Percentiles rank a stretch among this genome's conserved stretches.
These are phyloP conservation scores for Ceyx cyanopectus DNA, from an alignment of 2,113 vertebrate species.

Conservation along the genomic window DNA sequence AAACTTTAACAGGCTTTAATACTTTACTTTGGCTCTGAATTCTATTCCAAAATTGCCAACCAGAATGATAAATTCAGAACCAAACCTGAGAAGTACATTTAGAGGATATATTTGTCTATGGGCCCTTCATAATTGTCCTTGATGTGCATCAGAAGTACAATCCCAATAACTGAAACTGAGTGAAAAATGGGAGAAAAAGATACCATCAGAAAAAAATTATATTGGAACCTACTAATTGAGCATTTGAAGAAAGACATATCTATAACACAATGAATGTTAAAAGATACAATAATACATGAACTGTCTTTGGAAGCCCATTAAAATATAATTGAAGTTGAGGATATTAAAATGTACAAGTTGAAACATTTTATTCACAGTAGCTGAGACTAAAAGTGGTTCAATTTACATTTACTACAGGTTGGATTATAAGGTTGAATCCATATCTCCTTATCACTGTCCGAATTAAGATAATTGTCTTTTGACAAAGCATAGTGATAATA, in stretches of 20 bases:
- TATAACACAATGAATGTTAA: background rate
- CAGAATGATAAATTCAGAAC: background rate
- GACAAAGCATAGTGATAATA: background rate
- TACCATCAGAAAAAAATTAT: background rate
- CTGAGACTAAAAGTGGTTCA: background rate
- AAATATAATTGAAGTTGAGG: background rate
- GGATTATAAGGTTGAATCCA: background rate
- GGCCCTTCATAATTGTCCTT: background rate
- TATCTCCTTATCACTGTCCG: background rate
- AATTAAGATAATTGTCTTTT: background rate
- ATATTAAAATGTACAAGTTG: background rate
- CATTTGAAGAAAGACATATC: background rate
- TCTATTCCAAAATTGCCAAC: background rate
- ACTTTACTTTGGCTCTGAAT: background rate
- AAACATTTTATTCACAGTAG: background rate
- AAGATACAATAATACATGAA: background rate
- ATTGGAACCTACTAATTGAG: background rate
- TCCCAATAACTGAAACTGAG: background rate
- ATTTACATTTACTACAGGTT: background rate
- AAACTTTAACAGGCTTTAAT: background rate
- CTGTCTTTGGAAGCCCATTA: background rate
- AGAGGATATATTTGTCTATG: background rate
- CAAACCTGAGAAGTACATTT: background rate
- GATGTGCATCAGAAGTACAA: background rate
- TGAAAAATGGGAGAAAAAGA: background rate